phyloP scores from a whole-genome alignment of 2,888 invertebrate species.

The Nephrotoma flavescens region DNA sequence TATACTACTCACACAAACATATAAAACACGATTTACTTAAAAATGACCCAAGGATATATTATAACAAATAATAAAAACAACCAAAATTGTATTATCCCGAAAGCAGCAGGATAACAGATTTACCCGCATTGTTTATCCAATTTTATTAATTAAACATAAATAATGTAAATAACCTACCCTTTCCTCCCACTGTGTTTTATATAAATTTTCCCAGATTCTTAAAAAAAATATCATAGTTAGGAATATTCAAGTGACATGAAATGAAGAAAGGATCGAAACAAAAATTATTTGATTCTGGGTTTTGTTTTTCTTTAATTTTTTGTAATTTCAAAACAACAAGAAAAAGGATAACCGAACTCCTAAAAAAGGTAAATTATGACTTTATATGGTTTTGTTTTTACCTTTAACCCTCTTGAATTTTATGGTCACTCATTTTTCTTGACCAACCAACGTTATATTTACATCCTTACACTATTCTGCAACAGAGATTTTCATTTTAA shows the following conservation, averaged over 20 bases:
- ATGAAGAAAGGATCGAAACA: neutral
- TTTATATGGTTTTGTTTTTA: neutral
- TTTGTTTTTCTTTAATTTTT: neutral
- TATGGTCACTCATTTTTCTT: neutral
- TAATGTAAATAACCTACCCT: neutral
- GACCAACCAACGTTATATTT: neutral
- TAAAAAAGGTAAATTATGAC: neutral
- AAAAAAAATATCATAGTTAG: neutral
- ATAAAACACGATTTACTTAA: neutral
- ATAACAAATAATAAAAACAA: neutral
- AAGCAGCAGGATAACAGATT: neutral
- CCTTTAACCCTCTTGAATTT: neutral
- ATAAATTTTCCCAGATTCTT: neutral
- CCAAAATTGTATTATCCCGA: neutral
- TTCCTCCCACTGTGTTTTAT: neutral
- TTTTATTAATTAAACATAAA: neutral
- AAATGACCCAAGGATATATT: neutral
- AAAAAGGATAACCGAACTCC: neutral
- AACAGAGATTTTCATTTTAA: neutral
- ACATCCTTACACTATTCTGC: neutral
- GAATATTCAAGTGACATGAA: neutral
- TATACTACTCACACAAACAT: no score
- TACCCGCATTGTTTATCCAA: neutral
- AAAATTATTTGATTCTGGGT: neutral
- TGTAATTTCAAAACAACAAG: neutral